These are phyloP conservation scores for Rhinopomastus cyanomelas DNA, from an alignment of 2,113 vertebrate genomes.

Conservation along the genomic window DNA sequence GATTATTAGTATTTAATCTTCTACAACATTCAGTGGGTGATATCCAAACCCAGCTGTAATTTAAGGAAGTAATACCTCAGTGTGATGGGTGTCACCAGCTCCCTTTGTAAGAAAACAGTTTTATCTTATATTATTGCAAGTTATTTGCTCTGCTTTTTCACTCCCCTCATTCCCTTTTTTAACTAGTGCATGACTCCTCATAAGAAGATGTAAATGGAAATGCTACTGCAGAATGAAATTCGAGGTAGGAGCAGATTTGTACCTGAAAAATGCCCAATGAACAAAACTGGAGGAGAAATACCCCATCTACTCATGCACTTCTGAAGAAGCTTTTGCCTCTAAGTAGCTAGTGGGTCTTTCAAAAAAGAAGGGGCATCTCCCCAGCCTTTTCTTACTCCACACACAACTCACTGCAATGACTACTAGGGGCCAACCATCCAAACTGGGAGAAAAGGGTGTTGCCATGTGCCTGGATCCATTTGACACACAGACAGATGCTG, in stretches of 20 bases:
- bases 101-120: neutral
- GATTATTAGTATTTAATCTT: constrained; percentile 55
- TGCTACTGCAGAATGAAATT: neutral
- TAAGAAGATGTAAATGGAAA: neutral
- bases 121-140: neutral
- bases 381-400: neutral
- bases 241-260: neutral
- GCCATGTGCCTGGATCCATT: neutral
- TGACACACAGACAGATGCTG: neutral
- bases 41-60: constrained; percentile 6
- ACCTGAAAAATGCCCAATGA: neutral
- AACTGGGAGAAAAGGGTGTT: neutral
- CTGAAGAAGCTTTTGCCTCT: neutral
- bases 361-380: neutral
- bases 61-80: neutral
- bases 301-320: neutral
- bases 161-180: neutral
- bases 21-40: neutral
- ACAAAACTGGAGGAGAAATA: neutral
- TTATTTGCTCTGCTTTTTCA: neutral
- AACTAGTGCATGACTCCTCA: neutral
- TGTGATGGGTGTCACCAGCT: neutral
- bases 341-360: neutral
- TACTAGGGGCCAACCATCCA: neutral
- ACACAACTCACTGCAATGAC: neutral